These are phyloP conservation scores for Numenius arquata DNA, from an alignment of 2,113 vertebrate species.

Conservation along the genomic window DNA sequence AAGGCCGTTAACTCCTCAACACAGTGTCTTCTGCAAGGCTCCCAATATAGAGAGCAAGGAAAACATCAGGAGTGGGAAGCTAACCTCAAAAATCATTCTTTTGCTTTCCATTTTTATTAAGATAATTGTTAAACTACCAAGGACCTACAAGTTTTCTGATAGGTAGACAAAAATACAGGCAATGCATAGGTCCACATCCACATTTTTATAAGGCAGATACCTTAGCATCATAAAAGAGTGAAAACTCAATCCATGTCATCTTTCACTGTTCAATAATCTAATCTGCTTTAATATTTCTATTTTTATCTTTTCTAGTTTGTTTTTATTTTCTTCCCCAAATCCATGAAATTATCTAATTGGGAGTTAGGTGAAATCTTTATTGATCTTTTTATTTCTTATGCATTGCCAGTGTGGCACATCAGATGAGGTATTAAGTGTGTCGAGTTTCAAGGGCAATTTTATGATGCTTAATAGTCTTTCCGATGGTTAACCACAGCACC, in stretches of 20 bases:
- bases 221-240: not conserved
- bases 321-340: not conserved
- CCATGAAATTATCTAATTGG: not conserved
- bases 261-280: not conserved
- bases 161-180: not conserved
- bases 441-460: constrained; percentile 66
- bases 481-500: constrained; percentile 54
- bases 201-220: not conserved
- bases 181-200: not conserved
- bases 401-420: not conserved
- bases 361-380: constrained; percentile 5
- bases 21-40: not conserved
- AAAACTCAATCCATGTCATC: not conserved
- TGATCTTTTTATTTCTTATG: constrained; percentile 1
- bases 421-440: constrained; percentile 32
- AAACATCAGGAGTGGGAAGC: not conserved
- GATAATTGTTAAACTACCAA: not conserved
- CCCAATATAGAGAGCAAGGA: not conserved
- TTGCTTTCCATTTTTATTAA: not conserved
- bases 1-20: not conserved
- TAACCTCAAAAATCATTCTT: not conserved
- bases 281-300: not conserved
- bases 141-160: not conserved
- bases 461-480: constrained; percentile 58
- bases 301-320: not conserved